A percentile compares a stretch with the other conserved stretches of the same genome.
Conservation (phyloP, 2,113 vertebrate genomes). For the Passerina amoena region DNA sequence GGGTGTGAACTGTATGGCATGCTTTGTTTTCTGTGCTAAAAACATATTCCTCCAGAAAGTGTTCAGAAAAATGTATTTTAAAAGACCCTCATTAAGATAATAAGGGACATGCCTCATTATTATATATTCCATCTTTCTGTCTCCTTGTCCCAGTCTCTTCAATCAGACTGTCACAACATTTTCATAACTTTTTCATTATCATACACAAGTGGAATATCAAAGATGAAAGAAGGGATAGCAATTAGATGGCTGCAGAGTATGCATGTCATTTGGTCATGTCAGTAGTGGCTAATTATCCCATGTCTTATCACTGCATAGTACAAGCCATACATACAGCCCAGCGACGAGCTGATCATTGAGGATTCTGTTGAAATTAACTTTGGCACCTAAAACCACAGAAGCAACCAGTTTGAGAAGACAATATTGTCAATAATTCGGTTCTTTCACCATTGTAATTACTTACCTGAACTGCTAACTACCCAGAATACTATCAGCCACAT, state of each 20-base stretch:
- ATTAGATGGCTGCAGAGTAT: background rate
- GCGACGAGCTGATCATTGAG: background rate
- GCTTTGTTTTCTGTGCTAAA: background rate
- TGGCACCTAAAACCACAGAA: background rate
- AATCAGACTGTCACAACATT: constrained; percentile 41
- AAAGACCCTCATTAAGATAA: background rate
- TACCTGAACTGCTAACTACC: background rate
- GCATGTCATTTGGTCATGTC: constrained; percentile 28
- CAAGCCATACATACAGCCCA: background rate
- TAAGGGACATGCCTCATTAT: background rate
- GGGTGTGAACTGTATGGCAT: background rate
- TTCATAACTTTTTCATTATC: constrained; percentile 42
- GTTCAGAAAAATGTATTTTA: background rate
- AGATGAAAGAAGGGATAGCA: constrained; percentile 22
- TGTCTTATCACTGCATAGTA: background rate
- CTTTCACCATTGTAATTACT: background rate
- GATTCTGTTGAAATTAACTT: background rate
- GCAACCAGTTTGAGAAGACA: background rate
- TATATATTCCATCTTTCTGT: background rate
- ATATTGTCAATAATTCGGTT: background rate
- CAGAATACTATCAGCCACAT: background rate
- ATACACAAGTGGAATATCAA: constrained; percentile 8
- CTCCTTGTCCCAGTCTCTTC: constrained; percentile 17
- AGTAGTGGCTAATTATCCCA: constrained; percentile 15
- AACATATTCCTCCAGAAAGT: background rate